Conservation (phyloP, 2,113 vertebrate species). For the Leucoraja erinaceus region DNA sequence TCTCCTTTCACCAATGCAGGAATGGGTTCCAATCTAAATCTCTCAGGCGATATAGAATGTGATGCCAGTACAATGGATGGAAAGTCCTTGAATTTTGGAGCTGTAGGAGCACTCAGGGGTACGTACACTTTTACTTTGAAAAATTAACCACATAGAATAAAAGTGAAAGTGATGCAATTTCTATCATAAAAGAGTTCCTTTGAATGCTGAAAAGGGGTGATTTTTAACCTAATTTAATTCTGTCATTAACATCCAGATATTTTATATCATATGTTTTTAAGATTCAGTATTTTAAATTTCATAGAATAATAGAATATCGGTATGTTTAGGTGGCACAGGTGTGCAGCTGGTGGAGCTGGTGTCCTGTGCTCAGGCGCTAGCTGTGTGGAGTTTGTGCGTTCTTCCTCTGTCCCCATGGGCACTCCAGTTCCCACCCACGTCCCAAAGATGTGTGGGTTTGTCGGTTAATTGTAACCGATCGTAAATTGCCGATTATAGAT, state of each 20-base stretch:
- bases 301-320: no score
- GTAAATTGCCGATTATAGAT: no score
- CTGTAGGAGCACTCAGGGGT: conserved; percentile 90
- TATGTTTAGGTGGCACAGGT: no score
- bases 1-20: conserved; percentile 97
- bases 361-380: no score
- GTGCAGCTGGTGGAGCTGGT: no score
- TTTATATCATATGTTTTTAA: neutral
- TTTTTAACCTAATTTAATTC: neutral
- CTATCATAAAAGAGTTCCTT: neutral
- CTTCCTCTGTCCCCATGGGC: no score
- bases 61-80: conserved; percentile 99
- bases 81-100: conserved; percentile 89
- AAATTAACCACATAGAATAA: neutral
- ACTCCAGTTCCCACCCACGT: no score
- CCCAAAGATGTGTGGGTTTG: no score
- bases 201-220: neutral
- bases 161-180: neutral
- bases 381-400: no score
- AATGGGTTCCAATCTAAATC: conserved; percentile 93
- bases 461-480: no score
- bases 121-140: conserved; percentile 50
- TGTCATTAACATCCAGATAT: neutral
- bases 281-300: no score
- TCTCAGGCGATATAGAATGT: conserved; percentile 93